Conservation (phyloP, 2,113 vertebrate species). For the Melierax canorus region DNA sequence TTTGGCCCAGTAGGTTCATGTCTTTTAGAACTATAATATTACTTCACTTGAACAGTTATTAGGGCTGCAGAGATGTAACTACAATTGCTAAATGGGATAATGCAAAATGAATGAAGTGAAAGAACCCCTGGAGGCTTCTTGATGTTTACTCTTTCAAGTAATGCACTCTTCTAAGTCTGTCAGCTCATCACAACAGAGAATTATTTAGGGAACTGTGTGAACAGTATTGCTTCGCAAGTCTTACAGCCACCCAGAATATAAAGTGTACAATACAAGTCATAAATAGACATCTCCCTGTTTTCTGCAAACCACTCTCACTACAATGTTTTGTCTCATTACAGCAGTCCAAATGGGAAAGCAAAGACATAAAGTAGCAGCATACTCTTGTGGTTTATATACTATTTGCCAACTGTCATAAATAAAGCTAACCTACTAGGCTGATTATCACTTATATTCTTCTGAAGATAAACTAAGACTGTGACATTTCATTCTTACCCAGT, state of each 20-base stretch:
- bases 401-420: neutral
- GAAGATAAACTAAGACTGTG: neutral
- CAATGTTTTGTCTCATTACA: neutral
- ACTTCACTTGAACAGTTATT: slow-evolving; percentile 39
- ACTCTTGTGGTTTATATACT: neutral
- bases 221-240: slow-evolving; percentile 5
- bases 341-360: neutral
- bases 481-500: neutral
- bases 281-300: neutral
- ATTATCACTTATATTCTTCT: neutral
- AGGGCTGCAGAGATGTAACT: slow-evolving; percentile 25
- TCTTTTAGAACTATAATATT: slow-evolving; percentile 31
- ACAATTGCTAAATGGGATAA: slow-evolving; percentile 23
- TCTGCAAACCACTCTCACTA: neutral
- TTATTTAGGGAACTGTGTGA: slow-evolving; percentile 28
- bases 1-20: slow-evolving; percentile 27
- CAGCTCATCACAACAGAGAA: slow-evolving; percentile 39
- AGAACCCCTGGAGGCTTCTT: slow-evolving; percentile 13
- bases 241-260: neutral
- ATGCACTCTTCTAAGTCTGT: slow-evolving; percentile 16
- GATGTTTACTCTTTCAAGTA: slow-evolving; percentile 47
- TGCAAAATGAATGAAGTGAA: slow-evolving; percentile 26
- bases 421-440: neutral
- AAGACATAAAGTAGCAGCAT: neutral
- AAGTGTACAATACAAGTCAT: neutral